A percentile compares a stretch with the other conserved stretches of the same genome.
These are phyloP conservation scores for Drosophila anceps DNA, from an alignment of 2,888 invertebrate species.

Conservation along the genomic window DNA sequence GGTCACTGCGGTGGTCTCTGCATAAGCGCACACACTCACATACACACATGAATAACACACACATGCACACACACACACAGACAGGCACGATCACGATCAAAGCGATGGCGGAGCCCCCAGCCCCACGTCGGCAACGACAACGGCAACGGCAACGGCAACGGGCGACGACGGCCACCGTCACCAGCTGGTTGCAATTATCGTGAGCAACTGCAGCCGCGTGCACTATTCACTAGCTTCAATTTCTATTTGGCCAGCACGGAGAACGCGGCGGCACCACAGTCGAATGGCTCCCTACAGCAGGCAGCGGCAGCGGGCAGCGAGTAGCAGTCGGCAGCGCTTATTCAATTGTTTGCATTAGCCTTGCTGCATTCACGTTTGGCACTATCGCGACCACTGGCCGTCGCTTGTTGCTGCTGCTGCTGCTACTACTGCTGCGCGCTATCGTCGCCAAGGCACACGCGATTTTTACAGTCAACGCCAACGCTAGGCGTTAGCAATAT, in stretches of 20 bases:
- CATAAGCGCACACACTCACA: slow-evolving; percentile 23
- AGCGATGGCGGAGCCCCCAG: slow-evolving; percentile 34
- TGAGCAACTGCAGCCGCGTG: slow-evolving; percentile 36
- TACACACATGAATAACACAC: neutral
- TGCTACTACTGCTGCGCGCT: slow-evolving; percentile 19
- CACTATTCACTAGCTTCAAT: slow-evolving; percentile 36
- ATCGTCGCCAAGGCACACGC: slow-evolving; percentile 8
- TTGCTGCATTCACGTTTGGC: slow-evolving; percentile 51
- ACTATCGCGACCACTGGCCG: slow-evolving; percentile 37
- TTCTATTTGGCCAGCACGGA: slow-evolving; percentile 30
- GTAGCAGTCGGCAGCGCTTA: slow-evolving; percentile 57
- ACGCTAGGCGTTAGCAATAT: slow-evolving; percentile 21
- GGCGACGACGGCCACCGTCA: slow-evolving; percentile 14
- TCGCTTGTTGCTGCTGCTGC: slow-evolving; percentile 34
- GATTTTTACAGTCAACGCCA: neutral
- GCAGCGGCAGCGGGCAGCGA: slow-evolving; percentile 18
- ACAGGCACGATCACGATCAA: slow-evolving; percentile 48
- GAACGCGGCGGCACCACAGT: slow-evolving; percentile 17
- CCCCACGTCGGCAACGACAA: slow-evolving; percentile 41
- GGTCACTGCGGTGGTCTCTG: slow-evolving; percentile 72
- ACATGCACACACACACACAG: neutral
- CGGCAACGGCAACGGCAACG: neutral
- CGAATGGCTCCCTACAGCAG: slow-evolving; percentile 24
- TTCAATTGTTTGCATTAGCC: slow-evolving; percentile 72
- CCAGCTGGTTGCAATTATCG: slow-evolving; percentile 52